These are phyloP conservation scores for Podarcis lilfordi DNA, from an alignment of 2,797 vertebrate genomes.

Conservation along the genomic window DNA sequence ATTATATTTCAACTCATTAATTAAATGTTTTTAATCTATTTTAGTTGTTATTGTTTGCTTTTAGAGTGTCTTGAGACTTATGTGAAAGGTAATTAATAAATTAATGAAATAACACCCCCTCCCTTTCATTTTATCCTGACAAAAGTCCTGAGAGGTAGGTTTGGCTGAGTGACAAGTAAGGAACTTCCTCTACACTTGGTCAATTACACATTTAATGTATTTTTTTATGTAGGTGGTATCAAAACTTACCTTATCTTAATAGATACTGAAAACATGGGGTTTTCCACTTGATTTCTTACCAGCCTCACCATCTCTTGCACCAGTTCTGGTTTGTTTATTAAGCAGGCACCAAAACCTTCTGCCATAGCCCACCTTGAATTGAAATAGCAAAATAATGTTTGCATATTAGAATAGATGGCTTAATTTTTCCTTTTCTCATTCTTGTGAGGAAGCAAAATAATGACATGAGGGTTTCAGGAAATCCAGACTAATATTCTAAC, in stretches of 20 bases:
- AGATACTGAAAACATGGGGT: constrained; percentile 88
- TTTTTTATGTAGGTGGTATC: neutral
- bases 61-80: too few species aligned
- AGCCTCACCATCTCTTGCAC: constrained; percentile 93
- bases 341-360: constrained; percentile 94
- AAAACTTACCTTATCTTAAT: constrained; percentile 93
- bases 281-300: constrained; percentile 89
- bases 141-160: too few species aligned
- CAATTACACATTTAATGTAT: neutral
- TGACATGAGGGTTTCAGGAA: neutral
- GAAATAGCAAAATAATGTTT: constrained; percentile 51
- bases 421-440: constrained; percentile 11
- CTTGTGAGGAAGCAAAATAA: neutral
- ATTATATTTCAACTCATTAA: neutral
- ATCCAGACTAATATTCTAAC: neutral
- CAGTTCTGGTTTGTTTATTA: constrained; percentile 95
- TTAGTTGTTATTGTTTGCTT: too few species aligned
- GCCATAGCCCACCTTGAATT: constrained; percentile 92
- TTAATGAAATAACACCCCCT: constrained; percentile 16
- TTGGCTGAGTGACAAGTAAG: too few species aligned
- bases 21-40: neutral
- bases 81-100: neutral
- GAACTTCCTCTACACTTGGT: neutral
- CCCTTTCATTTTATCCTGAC: too few species aligned
- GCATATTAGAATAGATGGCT: constrained; percentile 23